Evolutionary conservation across 2,888 invertebrate genomes (phyloP).

Genomic region (Drosophila meridionalis): DNA sequence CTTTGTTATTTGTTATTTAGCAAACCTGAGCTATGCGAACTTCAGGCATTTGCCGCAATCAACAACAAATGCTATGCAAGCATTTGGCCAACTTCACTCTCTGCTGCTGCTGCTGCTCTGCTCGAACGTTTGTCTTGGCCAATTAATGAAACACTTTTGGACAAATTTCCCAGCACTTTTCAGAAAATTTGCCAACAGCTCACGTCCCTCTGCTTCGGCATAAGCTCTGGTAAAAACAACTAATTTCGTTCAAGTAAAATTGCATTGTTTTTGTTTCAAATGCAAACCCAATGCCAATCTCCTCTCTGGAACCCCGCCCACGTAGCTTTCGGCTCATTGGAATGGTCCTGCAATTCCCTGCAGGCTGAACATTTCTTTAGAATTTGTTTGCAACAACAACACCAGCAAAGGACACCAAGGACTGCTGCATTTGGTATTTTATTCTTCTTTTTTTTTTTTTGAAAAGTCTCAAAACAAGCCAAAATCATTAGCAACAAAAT

Average conservation of each 20-base stretch:
- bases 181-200: slow-evolving; percentile 44
- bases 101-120: neutral
- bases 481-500: slow-evolving; percentile 77
- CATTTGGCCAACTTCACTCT: neutral
- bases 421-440: slow-evolving; percentile 28
- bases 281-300: slow-evolving; percentile 2
- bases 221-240: slow-evolving; percentile 38
- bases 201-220: neutral
- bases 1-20: slow-evolving; percentile 2
- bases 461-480: slow-evolving; percentile 72
- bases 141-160: slow-evolving; percentile 64
- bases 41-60: slow-evolving; percentile 1
- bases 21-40: slow-evolving; percentile 1
- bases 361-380: slow-evolving; percentile 63
- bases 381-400: slow-evolving; percentile 41
- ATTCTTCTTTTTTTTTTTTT: slow-evolving; percentile 1
- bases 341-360: slow-evolving; percentile 56
- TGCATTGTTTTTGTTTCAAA: slow-evolving; percentile 67
- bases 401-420: slow-evolving; percentile 1
- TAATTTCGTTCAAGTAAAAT: slow-evolving; percentile 65
- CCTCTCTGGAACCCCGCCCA: neutral
- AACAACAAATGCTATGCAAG: neutral
- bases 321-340: neutral
- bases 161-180: slow-evolving; percentile 58
- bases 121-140: slow-evolving; percentile 39